phyloP scores from a whole-genome alignment of 2,888 invertebrate species.

The Deilephila porcellus region DNA sequence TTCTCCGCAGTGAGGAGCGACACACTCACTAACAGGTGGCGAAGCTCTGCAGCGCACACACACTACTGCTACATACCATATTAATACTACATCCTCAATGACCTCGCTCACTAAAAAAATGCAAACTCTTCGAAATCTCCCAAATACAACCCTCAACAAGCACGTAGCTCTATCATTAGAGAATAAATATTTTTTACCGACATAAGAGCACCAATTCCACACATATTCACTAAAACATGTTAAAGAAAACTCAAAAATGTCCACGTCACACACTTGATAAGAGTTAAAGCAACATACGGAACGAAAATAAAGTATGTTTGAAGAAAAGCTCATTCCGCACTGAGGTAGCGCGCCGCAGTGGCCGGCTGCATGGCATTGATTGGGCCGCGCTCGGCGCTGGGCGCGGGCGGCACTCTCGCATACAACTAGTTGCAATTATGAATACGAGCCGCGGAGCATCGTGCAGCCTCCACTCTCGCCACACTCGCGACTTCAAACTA shows the following conservation, averaged over 20 bases:
- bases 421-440: conserved; percentile 18
- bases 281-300: not conserved
- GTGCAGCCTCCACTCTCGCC: too few relatives aligned
- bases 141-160: not conserved
- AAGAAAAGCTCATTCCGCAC: conserved; percentile 32
- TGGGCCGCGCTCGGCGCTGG: conserved; percentile 33
- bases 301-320: not conserved
- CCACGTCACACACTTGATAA: not conserved
- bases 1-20: not conserved
- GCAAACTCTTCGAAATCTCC: not conserved
- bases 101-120: too few relatives aligned
- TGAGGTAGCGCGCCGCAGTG: conserved; percentile 31
- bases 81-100: not conserved
- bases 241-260: not conserved
- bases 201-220: not conserved
- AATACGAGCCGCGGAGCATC: not conserved
- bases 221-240: conserved; percentile 14
- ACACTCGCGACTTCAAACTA: not conserved
- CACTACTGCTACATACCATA: not conserved
- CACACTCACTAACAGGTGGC: conserved; percentile 2
- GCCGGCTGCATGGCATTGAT: conserved; percentile 45
- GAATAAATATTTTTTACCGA: not conserved
- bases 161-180: not conserved
- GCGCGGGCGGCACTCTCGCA: not conserved
- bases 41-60: not conserved